These are phyloP conservation scores for Echiichthys vipera DNA, from an alignment of 2,797 vertebrate genomes.

Conservation along the genomic window DNA sequence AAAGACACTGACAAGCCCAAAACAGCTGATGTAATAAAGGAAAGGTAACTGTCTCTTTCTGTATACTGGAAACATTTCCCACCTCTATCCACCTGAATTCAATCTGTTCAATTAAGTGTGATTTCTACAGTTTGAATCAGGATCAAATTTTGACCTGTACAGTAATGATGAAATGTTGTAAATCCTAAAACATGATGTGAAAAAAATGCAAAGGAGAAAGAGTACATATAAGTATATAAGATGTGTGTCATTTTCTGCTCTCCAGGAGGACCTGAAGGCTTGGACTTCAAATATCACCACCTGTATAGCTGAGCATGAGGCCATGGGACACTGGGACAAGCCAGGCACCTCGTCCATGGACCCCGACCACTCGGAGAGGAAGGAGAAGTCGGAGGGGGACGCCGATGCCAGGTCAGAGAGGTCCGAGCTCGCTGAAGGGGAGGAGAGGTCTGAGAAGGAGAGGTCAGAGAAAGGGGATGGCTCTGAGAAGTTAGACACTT, in stretches of 20 bases:
- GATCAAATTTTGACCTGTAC: not conserved
- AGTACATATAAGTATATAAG: not conserved
- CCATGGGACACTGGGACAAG: constrained; percentile 88
- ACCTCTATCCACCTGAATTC: not conserved
- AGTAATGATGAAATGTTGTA: not conserved
- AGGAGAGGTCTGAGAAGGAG: constrained; percentile 81
- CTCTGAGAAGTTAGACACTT: constrained; percentile 82
- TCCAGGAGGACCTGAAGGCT: constrained; percentile 91
- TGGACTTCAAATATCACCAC: constrained; percentile 89
- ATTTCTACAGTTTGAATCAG: not conserved
- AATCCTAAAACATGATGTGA: constrained; percentile 9
- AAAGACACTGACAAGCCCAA: not conserved
- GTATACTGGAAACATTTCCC: not conserved
- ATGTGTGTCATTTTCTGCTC: constrained; percentile 9
- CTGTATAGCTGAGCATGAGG: constrained; percentile 84
- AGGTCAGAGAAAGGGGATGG: constrained; percentile 84
- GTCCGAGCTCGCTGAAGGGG: constrained; percentile 78
- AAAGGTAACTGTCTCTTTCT: not conserved
- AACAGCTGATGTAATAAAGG: not conserved
- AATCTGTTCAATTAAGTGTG: too few species aligned
- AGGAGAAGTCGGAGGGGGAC: constrained; percentile 84
- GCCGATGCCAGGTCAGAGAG: constrained; percentile 81
- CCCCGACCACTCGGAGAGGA: constrained; percentile 82
- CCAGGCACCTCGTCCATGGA: constrained; percentile 90
- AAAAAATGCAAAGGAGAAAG: constrained; percentile 6